These are phyloP conservation scores for Atopsyche davidsoni DNA, from an alignment of 1,140 invertebrate genomes.

Conservation along the genomic window DNA sequence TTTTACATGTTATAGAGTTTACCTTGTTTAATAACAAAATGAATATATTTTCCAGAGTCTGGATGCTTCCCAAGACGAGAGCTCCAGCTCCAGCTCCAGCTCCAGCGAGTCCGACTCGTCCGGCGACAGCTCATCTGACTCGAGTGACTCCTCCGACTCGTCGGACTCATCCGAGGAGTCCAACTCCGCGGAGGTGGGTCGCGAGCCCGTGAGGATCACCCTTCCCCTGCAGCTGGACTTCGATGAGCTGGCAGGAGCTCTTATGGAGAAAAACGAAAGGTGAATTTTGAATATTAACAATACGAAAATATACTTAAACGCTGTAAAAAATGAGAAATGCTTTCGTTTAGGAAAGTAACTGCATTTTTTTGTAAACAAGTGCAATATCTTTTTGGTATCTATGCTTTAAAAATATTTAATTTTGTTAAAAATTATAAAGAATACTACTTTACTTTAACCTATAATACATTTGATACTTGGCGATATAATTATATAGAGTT, in stretches of 20 bases:
- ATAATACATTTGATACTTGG: too few relatives aligned
- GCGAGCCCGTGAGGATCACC: conserved; percentile 62
- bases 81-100: conserved; percentile 32
- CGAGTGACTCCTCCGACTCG: conserved; percentile 28
- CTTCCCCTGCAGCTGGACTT: conserved; percentile 73
- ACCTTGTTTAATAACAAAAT: too few relatives aligned
- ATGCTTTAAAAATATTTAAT: too few relatives aligned
- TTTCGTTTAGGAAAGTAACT: too few relatives aligned
- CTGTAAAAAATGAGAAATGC: too few relatives aligned
- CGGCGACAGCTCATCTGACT: conserved; percentile 28
- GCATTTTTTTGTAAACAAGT: too few relatives aligned
- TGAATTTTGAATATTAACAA: too few relatives aligned
- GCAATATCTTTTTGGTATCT: too few relatives aligned
- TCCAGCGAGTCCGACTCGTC: conserved; percentile 32
- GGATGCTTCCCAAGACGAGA: conserved; percentile 31
- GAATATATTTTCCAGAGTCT: conserved; percentile 32
- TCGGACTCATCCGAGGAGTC: conserved; percentile 39
- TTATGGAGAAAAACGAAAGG: conserved; percentile 70
- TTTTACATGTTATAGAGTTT: too few relatives aligned
- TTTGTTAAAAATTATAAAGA: too few relatives aligned
- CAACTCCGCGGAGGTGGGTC: conserved; percentile 47
- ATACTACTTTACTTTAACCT: too few relatives aligned
- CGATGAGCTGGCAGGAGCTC: conserved; percentile 68
- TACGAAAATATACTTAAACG: conserved; percentile 3
- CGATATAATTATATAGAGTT: too few relatives aligned